Conservation (phyloP, 2,888 invertebrate species). For the Orchesella flavescens region DNA sequence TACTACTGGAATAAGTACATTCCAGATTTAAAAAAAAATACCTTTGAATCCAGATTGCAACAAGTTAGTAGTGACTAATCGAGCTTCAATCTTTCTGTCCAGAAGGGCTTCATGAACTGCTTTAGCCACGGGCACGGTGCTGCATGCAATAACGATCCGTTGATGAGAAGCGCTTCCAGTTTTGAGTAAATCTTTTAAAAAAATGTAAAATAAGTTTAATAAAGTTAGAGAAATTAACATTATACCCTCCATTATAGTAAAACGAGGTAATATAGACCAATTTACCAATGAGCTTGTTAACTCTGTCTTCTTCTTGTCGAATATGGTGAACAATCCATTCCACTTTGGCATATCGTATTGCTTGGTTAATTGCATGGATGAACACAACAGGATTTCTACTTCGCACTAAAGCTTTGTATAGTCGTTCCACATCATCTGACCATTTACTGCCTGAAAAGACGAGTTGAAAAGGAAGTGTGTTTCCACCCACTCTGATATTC, state of each 20-base stretch:
- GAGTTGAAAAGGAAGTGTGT: slow-evolving; percentile 15
- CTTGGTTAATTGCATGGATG: slow-evolving; percentile 27
- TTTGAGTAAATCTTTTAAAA: background rate
- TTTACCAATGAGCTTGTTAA: background rate
- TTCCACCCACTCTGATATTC: background rate
- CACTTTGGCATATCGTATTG: slow-evolving; percentile 23
- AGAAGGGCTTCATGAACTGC: background rate
- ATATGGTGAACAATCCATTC: slow-evolving; percentile 20
- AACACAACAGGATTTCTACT: slow-evolving; percentile 1
- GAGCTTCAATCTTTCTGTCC: background rate
- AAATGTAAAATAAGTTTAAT: background rate
- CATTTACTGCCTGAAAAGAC: slow-evolving; percentile 30
- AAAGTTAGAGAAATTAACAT: too few species aligned
- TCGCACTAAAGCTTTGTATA: slow-evolving; percentile 4
- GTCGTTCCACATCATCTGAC: slow-evolving; percentile 8
- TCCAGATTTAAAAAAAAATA: too few species aligned
- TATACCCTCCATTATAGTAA: too few species aligned
- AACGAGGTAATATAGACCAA: too few species aligned
- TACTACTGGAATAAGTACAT: too few species aligned
- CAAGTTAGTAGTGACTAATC: background rate
- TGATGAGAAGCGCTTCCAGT: background rate
- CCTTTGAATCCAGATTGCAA: too few species aligned
- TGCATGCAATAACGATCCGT: slow-evolving; percentile 34
- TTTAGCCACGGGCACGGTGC: background rate
- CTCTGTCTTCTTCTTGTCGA: background rate